Base-by-base conservation (phyloP, 1,140 invertebrate genomes). In the Drosophila rhopaloa region DNA sequence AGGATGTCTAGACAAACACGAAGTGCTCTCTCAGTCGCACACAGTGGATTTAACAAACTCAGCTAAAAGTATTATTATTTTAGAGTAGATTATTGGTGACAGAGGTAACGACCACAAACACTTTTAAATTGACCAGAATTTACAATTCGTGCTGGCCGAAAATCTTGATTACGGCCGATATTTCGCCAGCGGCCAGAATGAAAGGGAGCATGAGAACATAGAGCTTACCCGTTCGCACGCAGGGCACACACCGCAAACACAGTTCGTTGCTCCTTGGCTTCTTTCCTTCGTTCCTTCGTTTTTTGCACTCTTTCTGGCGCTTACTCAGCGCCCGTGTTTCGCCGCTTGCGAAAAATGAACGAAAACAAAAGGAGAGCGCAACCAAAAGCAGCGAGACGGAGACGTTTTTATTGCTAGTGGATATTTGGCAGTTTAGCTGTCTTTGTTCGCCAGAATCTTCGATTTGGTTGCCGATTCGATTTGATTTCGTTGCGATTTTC, bases 261-360 rank as follows among this genome's bases (percentile, higher is more conserved):
- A 86, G 83, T 86, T 86, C 83, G 83, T 86, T 86, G 83, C 83
- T 86, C 83, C 82, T 86, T 85, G 82, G 79, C 79, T 86, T 84
- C 83, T 86, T 86, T 86, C 82, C 82, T 86, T 78, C 32, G 14
- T 86, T 86, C 82, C 82, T 86, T 78, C 32, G 14, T 37, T 83
- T 85, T 81, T 86, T 84, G 81, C 81, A 80, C 81, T 84, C 81
- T 83, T 82, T 83, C 75, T 74, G 70, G 70, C 66, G 81, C 81
- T 81, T 78, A 81, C 74, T 86, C 78, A 81, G 81, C 74, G 82
- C 75, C 70, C 63, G 71, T 70, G 71, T 70, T 75, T 62, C 46
- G 37, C 50, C 47, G 44, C 27, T 66, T 65, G 60, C 46, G 32
- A 53, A 66, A 44, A 67, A 47, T n/a, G 38, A 51, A 68, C 62